phyloP scores from a whole-genome alignment of 2,113 vertebrate genomes.

The Ciconia boyciana region DNA sequence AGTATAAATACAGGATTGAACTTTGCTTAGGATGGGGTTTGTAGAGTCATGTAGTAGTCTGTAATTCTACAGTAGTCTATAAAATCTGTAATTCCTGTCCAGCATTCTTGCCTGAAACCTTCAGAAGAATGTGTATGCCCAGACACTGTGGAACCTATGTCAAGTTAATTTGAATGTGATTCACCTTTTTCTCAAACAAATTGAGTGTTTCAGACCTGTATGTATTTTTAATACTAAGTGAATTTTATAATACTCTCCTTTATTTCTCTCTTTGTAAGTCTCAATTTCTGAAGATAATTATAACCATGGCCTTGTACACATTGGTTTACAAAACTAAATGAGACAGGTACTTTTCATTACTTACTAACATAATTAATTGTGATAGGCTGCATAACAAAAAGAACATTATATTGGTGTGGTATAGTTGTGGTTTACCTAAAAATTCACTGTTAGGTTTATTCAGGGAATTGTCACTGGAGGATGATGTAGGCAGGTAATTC shows the following conservation, averaged over 20 bases:
- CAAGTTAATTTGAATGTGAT: neutral
- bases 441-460: neutral
- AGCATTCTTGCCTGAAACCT: neutral
- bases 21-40: neutral
- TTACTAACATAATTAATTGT: neutral
- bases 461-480: neutral
- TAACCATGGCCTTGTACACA: neutral
- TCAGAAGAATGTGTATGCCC: neutral
- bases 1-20: neutral
- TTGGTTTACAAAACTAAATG: neutral
- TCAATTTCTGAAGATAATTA: neutral
- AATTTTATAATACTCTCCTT: neutral
- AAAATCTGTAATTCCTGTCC: neutral
- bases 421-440: neutral
- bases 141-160: neutral
- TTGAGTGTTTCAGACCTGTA: neutral
- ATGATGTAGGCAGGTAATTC: neutral
- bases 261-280: neutral
- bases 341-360: neutral
- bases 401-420: neutral
- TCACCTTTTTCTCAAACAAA: neutral
- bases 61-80: neutral
- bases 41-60: neutral
- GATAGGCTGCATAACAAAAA: neutral
- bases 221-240: neutral